Conservation (phyloP, 2,113 vertebrate species). For the Trachemys scripta region DNA sequence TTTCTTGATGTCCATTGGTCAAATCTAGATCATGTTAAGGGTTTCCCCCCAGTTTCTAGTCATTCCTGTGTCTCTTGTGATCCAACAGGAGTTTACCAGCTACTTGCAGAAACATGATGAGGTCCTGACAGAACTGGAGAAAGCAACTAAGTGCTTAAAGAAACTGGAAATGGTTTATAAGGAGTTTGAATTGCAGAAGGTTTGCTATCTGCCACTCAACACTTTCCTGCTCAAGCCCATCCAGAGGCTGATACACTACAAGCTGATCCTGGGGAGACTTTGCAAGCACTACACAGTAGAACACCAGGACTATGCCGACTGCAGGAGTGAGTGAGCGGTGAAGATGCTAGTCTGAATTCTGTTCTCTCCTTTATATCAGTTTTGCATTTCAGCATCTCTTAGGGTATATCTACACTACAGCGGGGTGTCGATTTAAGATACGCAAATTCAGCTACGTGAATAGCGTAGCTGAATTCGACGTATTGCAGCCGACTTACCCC, state of each 20-base stretch:
- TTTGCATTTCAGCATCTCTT: not conserved
- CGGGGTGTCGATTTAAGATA: too few relatives aligned
- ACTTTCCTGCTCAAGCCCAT: constrained; percentile 95
- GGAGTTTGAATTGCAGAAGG: constrained; percentile 96
- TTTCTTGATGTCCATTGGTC: not conserved
- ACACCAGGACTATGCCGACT: constrained; percentile 86
- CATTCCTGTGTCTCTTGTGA: rapidly evolving
- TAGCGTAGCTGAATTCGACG: too few relatives aligned
- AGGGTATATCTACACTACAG: too few relatives aligned
- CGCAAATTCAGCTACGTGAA: too few relatives aligned
- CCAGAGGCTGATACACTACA: constrained; percentile 95
- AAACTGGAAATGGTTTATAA: constrained; percentile 91
- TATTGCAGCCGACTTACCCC: too few relatives aligned
- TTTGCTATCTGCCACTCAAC: constrained; percentile 96
- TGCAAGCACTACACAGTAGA: constrained; percentile 84
- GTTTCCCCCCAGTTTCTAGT: not conserved
- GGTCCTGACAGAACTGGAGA: constrained; percentile 91
- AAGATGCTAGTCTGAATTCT: rapidly evolving
- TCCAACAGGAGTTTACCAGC: constrained; percentile 85
- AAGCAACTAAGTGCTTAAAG: constrained; percentile 85
- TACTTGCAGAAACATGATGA: constrained; percentile 90
- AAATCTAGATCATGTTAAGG: not conserved
- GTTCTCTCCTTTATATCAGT: rapidly evolving
- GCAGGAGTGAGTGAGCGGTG: constrained; percentile 81
- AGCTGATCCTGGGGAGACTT: constrained; percentile 89